phyloP scores from a whole-genome alignment of 2,888 invertebrate species.

The Zele albiditarsus region DNA sequence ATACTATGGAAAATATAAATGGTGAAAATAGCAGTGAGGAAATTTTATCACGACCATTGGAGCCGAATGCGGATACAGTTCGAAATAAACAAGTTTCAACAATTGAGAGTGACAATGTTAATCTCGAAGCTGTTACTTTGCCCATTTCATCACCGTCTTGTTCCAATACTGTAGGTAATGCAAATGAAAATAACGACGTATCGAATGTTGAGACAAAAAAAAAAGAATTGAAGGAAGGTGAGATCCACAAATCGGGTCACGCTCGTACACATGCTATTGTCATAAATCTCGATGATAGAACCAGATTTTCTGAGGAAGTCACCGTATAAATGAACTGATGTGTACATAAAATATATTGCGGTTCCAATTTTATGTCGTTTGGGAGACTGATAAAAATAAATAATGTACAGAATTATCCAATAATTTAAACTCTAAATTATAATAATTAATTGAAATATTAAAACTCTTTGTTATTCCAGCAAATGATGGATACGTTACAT shows the following conservation, averaged over 20 bases:
- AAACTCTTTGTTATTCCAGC: not conserved
- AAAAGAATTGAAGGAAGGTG: slow-evolving; percentile 54
- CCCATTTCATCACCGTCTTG: not conserved
- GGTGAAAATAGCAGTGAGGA: not conserved
- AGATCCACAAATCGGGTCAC: slow-evolving; percentile 76
- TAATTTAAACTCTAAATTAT: not conserved
- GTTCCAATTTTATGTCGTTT: not conserved
- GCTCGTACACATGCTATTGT: slow-evolving; percentile 85
- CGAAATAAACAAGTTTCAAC: not conserved
- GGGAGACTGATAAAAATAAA: slow-evolving; percentile 1
- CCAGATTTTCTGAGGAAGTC: slow-evolving; percentile 86
- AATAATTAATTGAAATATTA: not conserved
- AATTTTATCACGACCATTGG: not conserved
- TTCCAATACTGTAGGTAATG: not conserved
- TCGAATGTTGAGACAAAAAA: slow-evolving; percentile 46
- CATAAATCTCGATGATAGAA: slow-evolving; percentile 86
- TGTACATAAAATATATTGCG: not conserved
- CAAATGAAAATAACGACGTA: slow-evolving; percentile 37
- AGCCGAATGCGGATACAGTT: not conserved
- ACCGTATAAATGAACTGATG: slow-evolving; percentile 76
- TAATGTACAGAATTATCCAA: not conserved
- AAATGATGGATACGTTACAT: too few species aligned
- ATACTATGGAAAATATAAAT: not conserved
- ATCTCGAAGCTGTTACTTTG: not conserved
- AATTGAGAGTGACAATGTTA: slow-evolving; percentile 17